These are phyloP conservation scores for Cavia porcellus DNA, from an alignment of 2,113 vertebrate genomes.

Conservation along the genomic window DNA sequence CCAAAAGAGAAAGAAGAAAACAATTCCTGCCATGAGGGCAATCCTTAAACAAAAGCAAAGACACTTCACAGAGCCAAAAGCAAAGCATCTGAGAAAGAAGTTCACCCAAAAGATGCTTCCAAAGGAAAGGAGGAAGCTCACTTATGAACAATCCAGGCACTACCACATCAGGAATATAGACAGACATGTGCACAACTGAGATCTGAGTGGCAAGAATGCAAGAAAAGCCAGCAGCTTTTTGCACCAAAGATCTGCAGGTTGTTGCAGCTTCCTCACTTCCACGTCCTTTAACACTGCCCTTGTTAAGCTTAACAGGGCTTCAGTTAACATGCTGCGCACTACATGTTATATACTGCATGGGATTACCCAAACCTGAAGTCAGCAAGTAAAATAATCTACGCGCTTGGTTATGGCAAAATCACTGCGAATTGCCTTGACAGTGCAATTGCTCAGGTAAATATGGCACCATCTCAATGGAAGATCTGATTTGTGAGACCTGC, in stretches of 20 bases:
- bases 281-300: too few species aligned
- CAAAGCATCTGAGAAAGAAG: background rate
- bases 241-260: background rate
- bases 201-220: background rate
- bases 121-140: background rate
- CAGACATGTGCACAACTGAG: background rate
- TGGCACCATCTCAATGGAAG: background rate
- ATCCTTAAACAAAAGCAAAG: background rate
- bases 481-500: background rate
- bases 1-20: background rate
- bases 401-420: background rate
- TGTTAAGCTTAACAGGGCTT: background rate
- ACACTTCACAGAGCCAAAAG: background rate
- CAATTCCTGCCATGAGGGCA: background rate
- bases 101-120: background rate
- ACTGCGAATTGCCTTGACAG: background rate
- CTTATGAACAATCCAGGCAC: background rate
- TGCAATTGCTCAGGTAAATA: background rate
- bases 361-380: background rate
- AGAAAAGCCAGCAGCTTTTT: background rate
- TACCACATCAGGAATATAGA: background rate
- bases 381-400: background rate
- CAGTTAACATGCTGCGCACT: background rate
- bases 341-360: background rate
- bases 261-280: background rate